Percentiles rank a stretch among this genome's conserved stretches.
These are phyloP conservation scores for Mungos mungo DNA, from an alignment of 2,113 vertebrate genomes.

Conservation along the genomic window DNA sequence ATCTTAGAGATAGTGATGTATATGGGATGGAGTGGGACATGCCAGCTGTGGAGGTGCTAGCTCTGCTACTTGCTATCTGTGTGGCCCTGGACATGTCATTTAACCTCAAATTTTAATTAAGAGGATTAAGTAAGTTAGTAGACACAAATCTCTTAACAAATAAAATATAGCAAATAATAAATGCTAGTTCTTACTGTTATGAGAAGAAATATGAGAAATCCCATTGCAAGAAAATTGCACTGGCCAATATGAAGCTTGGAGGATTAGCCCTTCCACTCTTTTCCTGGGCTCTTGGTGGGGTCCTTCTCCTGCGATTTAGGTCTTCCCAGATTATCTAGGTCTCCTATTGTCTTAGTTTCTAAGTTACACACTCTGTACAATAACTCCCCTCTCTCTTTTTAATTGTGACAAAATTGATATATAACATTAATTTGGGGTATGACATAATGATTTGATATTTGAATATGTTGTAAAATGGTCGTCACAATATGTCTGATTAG, in stretches of 20 bases:
- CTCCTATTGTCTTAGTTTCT: background rate
- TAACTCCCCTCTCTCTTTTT: background rate
- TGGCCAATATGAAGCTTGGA: background rate
- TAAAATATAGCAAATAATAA: background rate
- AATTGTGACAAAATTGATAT: background rate
- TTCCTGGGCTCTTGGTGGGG: background rate
- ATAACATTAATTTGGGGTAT: background rate
- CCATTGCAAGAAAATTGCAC: background rate
- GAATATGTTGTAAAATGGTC: background rate
- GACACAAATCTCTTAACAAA: background rate
- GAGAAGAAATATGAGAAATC: background rate
- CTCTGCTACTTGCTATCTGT: background rate
- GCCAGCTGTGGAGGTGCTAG: background rate
- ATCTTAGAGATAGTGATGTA: background rate
- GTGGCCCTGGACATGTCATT: background rate
- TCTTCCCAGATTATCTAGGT: background rate
- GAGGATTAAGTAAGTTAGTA: slow-evolving; percentile 1
- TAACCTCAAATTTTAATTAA: background rate
- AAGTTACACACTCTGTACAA: background rate
- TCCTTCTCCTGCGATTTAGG: background rate
- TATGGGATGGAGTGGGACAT: background rate
- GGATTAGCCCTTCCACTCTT: background rate
- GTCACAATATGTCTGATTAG: background rate
- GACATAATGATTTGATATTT: background rate
- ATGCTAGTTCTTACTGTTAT: background rate